These are phyloP conservation scores for Silurus aristotelis DNA, from an alignment of 2,797 vertebrate genomes.

Conservation along the genomic window DNA sequence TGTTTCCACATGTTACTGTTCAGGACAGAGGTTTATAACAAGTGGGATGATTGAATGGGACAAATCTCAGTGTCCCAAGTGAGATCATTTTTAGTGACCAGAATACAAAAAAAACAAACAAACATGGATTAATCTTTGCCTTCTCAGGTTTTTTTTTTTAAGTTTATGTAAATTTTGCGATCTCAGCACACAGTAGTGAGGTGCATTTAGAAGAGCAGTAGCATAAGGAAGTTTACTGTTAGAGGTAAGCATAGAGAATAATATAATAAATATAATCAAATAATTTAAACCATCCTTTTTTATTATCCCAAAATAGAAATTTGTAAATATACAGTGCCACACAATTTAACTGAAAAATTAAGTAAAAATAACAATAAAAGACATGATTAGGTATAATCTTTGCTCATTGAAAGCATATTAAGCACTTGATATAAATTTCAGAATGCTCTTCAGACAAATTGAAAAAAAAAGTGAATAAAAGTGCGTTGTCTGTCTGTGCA, in stretches of 20 bases:
- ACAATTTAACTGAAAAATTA: background rate
- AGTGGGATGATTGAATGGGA: conserved; percentile 9
- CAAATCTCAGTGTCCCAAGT: conserved; percentile 11
- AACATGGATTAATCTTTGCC: background rate
- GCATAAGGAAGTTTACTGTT: background rate
- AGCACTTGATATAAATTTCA: background rate
- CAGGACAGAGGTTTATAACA: conserved; percentile 12
- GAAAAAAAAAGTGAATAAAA: conserved; percentile 22
- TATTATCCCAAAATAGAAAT: background rate
- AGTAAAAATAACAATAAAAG: background rate
- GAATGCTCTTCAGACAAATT: background rate
- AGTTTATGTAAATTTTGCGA: background rate
- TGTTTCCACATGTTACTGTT: conserved; percentile 40
- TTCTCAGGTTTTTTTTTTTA: background rate
- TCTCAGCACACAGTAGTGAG: background rate
- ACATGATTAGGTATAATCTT: conserved; percentile 18
- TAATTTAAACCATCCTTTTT: background rate
- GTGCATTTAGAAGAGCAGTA: background rate
- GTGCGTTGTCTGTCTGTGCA: conserved; percentile 6
- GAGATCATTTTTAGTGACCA: conserved; percentile 15
- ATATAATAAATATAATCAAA: background rate
- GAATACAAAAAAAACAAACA: too few relatives aligned
- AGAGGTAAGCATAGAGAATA: background rate
- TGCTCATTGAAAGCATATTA: conserved; percentile 24
- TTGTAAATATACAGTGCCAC: background rate